Evolutionary conservation across 2,113 vertebrate species (phyloP), one percentile per base, ranked within the genome.

Genomic region (Candoia aspera): DNA sequence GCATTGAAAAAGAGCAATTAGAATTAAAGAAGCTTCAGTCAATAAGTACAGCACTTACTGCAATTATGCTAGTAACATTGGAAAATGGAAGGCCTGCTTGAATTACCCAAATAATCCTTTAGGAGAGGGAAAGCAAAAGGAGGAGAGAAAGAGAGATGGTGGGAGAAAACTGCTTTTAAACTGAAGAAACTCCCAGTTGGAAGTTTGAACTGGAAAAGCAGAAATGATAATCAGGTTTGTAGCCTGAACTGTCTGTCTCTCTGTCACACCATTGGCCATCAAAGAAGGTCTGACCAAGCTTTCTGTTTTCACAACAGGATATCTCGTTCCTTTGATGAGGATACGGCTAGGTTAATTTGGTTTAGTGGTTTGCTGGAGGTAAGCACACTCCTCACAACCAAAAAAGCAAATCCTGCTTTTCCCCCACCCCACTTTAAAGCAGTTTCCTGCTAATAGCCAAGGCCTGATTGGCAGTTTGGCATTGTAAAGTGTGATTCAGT

Each of bases 261-360:
- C 97, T 97, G 96, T 97, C 97, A 97, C 97, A 92, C 97, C 90
- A 96, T 95, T 96, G 96, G 96, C 97, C 97, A 97, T 98, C 98
- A 98, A 98, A 98, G 97, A 97, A 97, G 95, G 96, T 96, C 97
- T 97, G 97, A 97, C 97, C 97, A 96, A 96, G 96, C 96, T 97
- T 97, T 97, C 97, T 97, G 95, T 97, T 98, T 98, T 98, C 98
- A 98, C 97, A 98, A 98, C 97, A 98, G 98, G 98, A 98, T 98
- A 98, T 98, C 98, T 98, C 98, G 97, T 98, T 98, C 98, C 98
- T 98, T 98, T 98, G 98, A 98, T 98, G 98, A 98, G 98, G 97
- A 98, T 97, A 98, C 96, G 98, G 97, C 97, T 98, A 98, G 97
- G 98, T 98, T 98, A 98, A 98, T 98, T 98, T 98, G 98, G 98